Conservation (phyloP, 2,113 vertebrate genomes). For the Pachyramphus minor region DNA sequence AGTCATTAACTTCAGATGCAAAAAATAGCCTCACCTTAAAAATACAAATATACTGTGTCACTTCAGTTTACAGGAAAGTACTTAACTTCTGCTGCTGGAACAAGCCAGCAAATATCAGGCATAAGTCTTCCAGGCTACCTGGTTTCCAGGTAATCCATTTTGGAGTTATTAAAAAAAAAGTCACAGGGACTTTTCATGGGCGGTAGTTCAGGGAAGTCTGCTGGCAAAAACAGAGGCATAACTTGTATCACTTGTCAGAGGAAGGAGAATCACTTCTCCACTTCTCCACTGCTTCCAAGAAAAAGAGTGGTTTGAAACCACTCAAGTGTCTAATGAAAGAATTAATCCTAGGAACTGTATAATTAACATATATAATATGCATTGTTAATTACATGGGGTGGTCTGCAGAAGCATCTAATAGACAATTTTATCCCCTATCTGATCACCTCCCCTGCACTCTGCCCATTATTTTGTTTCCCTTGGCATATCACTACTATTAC, state of each 20-base stretch:
- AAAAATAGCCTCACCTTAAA: constrained; percentile 10
- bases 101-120: neutral
- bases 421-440: neutral
- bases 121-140: neutral
- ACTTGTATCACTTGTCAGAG: neutral
- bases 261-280: neutral
- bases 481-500: neutral
- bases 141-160: neutral
- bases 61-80: neutral
- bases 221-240: neutral
- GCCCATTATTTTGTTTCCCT: neutral
- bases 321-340: neutral
- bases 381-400: constrained; percentile 10
- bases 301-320: neutral
- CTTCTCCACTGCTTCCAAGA: neutral
- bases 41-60: neutral
- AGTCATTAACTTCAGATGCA: neutral
- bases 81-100: neutral
- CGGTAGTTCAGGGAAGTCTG: neutral
- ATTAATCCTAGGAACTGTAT: neutral
- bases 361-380: neutral
- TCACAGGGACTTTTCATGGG: neutral
- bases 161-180: neutral
- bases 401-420: constrained; percentile 4
- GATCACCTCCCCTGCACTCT: neutral